Conservation (phyloP, 2,888 invertebrate genomes). For the Coenonympha arcania region DNA sequence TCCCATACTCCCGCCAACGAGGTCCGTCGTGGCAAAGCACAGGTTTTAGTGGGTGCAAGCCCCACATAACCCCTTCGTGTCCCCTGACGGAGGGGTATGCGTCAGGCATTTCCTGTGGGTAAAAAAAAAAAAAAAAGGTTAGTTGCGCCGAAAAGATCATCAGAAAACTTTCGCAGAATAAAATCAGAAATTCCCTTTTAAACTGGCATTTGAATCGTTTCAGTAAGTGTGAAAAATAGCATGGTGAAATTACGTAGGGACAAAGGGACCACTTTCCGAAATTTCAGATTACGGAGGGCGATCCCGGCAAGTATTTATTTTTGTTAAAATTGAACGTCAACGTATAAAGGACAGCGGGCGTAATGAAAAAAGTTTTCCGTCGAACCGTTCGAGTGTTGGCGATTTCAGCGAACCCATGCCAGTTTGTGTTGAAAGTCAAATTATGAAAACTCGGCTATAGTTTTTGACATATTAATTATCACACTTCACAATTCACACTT, state of each 20-base stretch:
- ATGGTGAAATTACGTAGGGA: background rate
- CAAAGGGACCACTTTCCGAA: background rate
- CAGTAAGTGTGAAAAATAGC: background rate
- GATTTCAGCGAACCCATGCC: conserved; percentile 1
- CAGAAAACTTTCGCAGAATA: too few relatives aligned
- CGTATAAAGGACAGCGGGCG: conserved; percentile 12
- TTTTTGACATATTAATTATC: conserved; percentile 7
- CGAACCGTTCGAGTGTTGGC: conserved; percentile 12
- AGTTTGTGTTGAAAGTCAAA: conserved; percentile 9
- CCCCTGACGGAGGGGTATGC: too few relatives aligned
- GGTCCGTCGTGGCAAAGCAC: too few relatives aligned
- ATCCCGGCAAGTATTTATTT: conserved; percentile 13
- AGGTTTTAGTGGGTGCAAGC: too few relatives aligned
- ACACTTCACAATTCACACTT: too few relatives aligned
- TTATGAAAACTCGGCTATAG: conserved; percentile 10
- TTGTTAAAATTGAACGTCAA: conserved; percentile 8
- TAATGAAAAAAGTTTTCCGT: conserved; percentile 26
- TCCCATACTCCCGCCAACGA: too few relatives aligned
- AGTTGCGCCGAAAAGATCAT: too few relatives aligned
- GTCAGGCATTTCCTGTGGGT: too few relatives aligned
- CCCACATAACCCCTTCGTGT: too few relatives aligned
- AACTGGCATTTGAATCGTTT: too few relatives aligned
- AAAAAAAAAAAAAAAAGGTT: too few relatives aligned
- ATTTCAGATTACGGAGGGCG: background rate
- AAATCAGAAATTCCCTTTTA: too few relatives aligned